Conservation (phyloP, 2,113 vertebrate genomes). For the Sclerurus mexicanus region DNA sequence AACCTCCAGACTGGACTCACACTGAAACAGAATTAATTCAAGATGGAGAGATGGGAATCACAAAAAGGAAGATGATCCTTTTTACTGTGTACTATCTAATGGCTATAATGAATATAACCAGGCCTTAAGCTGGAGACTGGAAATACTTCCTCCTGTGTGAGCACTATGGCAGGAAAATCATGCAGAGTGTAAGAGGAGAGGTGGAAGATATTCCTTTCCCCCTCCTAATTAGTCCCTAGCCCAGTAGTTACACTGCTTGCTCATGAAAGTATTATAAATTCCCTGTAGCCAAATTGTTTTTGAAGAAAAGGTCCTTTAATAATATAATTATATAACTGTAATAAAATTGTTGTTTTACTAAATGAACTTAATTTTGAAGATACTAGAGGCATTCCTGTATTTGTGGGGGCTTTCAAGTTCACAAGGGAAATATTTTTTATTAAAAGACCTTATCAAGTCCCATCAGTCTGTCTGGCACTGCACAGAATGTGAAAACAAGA, state of each 20-base stretch:
- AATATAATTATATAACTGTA: background rate
- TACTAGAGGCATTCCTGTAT: background rate
- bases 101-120: background rate
- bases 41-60: background rate
- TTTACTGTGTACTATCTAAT: background rate
- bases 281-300: background rate
- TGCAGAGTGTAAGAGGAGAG: background rate
- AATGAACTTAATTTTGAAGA: background rate
- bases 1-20: background rate
- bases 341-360: background rate
- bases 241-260: background rate
- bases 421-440: background rate
- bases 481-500: conserved; percentile 4
- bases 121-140: background rate
- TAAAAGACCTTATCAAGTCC: background rate
- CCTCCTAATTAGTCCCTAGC: background rate
- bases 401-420: background rate
- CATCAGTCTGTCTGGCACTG: background rate
- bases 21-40: background rate
- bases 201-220: background rate
- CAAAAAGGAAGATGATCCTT: background rate
- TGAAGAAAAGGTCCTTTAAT: background rate
- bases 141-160: background rate
- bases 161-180: background rate
- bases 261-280: background rate